Evolutionary conservation across 2,113 vertebrate genomes (phyloP).

Genomic region (Notarius quadriscutis): DNA sequence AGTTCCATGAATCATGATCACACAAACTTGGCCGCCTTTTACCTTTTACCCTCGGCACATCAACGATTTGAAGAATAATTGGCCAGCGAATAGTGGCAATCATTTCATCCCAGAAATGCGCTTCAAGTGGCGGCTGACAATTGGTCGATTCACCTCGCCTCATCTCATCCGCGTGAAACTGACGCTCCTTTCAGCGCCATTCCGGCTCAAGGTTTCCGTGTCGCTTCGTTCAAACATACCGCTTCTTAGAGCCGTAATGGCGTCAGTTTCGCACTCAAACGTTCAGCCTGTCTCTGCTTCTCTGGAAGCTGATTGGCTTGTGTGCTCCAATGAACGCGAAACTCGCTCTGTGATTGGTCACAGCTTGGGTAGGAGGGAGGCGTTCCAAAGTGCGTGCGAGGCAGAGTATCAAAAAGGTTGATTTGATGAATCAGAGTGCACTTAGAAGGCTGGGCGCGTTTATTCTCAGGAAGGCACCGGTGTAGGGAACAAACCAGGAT

Average conservation of each 20-base stretch:
- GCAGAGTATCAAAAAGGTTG: neutral
- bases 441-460: neutral
- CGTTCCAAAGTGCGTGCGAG: neutral
- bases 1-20: conserved; percentile 28
- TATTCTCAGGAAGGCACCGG: too few relatives aligned
- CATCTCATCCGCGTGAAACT: conserved; percentile 53
- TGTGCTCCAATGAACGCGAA: conserved; percentile 16
- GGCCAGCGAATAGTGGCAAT: conserved; percentile 56
- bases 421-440: neutral
- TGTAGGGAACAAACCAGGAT: conserved; percentile 36
- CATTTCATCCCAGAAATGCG: conserved; percentile 56
- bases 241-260: conserved; percentile 50
- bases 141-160: conserved; percentile 59
- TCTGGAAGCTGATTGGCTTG: conserved; percentile 45
- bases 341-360: conserved; percentile 53
- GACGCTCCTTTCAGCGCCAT: conserved; percentile 61
- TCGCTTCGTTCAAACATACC: neutral
- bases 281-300: conserved; percentile 39
- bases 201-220: conserved; percentile 57
- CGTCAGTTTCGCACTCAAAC: conserved; percentile 50
- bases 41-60: conserved; percentile 16
- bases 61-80: conserved; percentile 47
- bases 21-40: conserved; percentile 31
- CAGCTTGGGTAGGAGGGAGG: conserved; percentile 3
- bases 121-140: conserved; percentile 45